Evolutionary conservation across 2,888 invertebrate genomes (phyloP).

Genomic region (Ligdia adustata): DNA sequence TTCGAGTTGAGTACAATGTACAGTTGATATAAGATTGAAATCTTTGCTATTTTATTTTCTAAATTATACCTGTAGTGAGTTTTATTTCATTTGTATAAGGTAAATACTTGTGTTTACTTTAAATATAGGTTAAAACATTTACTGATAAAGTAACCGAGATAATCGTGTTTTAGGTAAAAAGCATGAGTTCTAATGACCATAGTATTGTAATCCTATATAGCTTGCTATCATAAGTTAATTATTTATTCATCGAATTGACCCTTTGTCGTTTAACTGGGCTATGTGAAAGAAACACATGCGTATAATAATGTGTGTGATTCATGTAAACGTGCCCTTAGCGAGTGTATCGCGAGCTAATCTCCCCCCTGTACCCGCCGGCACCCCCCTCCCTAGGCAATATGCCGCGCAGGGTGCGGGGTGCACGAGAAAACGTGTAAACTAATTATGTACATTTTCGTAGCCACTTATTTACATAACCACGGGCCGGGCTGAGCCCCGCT

Average conservation of each 20-base stretch:
- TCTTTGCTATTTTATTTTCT: too few species aligned
- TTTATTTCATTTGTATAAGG: too few species aligned
- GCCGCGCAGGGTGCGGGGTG: slow-evolving; percentile 60
- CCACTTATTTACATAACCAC: slow-evolving; percentile 84
- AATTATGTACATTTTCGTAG: slow-evolving; percentile 84
- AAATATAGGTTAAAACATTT: too few species aligned
- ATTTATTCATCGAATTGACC: slow-evolving; percentile 65
- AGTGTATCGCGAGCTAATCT: slow-evolving; percentile 76
- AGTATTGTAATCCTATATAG: slow-evolving; percentile 12
- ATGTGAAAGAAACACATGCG: slow-evolving; percentile 75
- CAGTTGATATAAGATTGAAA: too few species aligned
- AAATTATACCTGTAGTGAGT: too few species aligned
- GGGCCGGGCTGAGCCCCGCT: slow-evolving; percentile 77
- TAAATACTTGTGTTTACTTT: too few species aligned
- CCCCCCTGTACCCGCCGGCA: slow-evolving; percentile 43
- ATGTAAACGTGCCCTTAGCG: slow-evolving; percentile 80
- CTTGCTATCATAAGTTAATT: slow-evolving; percentile 36
- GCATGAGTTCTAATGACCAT: slow-evolving; percentile 13
- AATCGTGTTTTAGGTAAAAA: not conserved
- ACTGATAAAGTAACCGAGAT: too few species aligned
- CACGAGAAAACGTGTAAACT: slow-evolving; percentile 82
- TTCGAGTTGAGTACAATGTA: slow-evolving; percentile 40
- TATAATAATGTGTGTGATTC: slow-evolving; percentile 77
- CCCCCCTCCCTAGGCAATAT: slow-evolving; percentile 57
- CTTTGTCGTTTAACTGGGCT: slow-evolving; percentile 67